Conservation (phyloP, 2,888 invertebrate species). For the Abrostola triplasia region DNA sequence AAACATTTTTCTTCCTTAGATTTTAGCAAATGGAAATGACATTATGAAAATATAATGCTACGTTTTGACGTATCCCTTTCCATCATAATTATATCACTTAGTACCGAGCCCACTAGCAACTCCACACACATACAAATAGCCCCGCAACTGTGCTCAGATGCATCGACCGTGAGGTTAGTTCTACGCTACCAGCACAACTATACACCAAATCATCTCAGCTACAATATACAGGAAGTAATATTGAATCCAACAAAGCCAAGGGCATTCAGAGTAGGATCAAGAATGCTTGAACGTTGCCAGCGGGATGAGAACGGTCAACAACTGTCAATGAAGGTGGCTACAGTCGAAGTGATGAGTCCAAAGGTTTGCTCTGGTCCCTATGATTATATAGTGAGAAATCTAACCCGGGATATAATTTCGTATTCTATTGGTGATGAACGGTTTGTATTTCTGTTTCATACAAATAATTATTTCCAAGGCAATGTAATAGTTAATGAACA, state of each 20-base stretch:
- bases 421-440: background rate
- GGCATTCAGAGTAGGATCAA: constrained; percentile 2
- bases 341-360: constrained; percentile 77
- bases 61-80: too few species aligned
- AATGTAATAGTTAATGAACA: too few species aligned
- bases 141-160: constrained; percentile 26
- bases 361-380: constrained; percentile 58
- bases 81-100: too few species aligned
- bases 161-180: constrained; percentile 36
- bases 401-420: background rate
- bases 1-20: too few species aligned
- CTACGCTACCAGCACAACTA: constrained; percentile 31
- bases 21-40: too few species aligned
- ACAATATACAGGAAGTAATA: background rate
- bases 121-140: constrained; percentile 10
- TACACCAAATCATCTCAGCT: constrained; percentile 16
- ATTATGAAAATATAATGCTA: too few species aligned
- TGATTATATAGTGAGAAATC: background rate
- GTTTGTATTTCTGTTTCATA: too few species aligned
- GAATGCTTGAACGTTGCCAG: constrained; percentile 20
- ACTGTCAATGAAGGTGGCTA: constrained; percentile 36
- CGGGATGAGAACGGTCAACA: constrained; percentile 15
- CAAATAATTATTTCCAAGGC: too few species aligned
- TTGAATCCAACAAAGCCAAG: too few species aligned
- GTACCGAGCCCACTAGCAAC: background rate